A percentile compares a stretch with the other conserved stretches of the same genome.
Conservation (phyloP, 1,140 invertebrate genomes). For the Delia radicum region DNA sequence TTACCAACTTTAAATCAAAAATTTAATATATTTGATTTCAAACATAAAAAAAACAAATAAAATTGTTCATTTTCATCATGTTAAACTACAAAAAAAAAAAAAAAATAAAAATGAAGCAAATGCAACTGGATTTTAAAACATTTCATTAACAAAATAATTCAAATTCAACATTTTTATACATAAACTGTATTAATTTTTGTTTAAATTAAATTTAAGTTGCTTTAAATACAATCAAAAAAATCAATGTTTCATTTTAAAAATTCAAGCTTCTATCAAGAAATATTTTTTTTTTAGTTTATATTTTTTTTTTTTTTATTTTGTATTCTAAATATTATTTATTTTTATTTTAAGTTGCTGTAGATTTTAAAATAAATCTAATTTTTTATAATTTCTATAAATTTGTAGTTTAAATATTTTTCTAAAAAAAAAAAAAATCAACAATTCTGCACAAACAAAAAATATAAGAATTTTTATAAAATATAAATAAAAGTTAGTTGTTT, state of each 20-base stretch:
- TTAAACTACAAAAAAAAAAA: background rate
- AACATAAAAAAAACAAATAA: background rate
- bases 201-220: background rate
- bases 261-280: constrained; percentile 41
- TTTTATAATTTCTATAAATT: constrained; percentile 21
- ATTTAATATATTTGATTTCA: background rate
- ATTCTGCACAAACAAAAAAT: background rate
- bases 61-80: background rate
- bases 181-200: background rate
- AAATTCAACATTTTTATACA: background rate
- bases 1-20: background rate
- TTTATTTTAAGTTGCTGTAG: background rate
- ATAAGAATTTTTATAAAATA: background rate
- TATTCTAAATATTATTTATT: background rate
- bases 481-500: background rate
- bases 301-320: background rate
- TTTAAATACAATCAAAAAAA: background rate
- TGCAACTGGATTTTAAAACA: background rate
- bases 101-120: background rate
- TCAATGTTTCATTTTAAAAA: constrained; percentile 38
- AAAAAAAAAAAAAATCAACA: constrained; percentile 29
- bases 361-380: background rate
- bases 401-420: background rate
- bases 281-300: background rate
- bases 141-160: background rate